A percentile compares a stretch with the other conserved stretches of the same genome.
Evolutionary conservation across 2,797 vertebrate genomes (phyloP).

Genomic region (Hephaestus fuliginosus): DNA sequence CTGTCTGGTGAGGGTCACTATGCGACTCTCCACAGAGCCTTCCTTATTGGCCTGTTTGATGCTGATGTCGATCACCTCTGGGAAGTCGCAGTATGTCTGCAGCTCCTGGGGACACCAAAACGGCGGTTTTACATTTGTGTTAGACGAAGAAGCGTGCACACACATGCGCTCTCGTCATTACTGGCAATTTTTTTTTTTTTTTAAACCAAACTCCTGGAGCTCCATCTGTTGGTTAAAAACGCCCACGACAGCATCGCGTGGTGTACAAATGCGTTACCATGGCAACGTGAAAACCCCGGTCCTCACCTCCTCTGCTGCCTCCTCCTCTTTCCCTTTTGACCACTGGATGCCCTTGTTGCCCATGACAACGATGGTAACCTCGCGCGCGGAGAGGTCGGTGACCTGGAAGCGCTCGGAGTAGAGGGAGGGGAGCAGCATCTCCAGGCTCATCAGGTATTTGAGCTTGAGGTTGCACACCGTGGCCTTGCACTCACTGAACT

Average conservation of each 20-base stretch:
- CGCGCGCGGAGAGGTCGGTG: conserved; percentile 85
- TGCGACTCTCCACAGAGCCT: conserved; percentile 91
- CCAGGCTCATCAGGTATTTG: conserved; percentile 97
- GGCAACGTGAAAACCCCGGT: background rate
- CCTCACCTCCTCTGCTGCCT: conserved; percentile 87
- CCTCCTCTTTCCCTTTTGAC: conserved; percentile 85
- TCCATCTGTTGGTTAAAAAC: conserved; percentile 48
- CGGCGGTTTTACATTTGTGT: background rate
- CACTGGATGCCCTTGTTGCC: conserved; percentile 95
- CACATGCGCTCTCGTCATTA: background rate
- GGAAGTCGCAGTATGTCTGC: conserved; percentile 95
- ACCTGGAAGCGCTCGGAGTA: conserved; percentile 94
- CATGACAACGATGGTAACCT: conserved; percentile 90
- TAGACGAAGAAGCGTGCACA: background rate
- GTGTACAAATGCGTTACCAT: background rate
- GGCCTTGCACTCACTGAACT: conserved; percentile 93
- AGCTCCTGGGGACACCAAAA: conserved; percentile 84
- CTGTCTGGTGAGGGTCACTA: conserved; percentile 95
- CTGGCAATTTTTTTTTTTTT: background rate
- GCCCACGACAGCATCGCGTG: background rate
- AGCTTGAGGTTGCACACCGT: conserved; percentile 93
- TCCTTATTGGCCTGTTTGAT: conserved; percentile 95
- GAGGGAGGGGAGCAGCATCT: conserved; percentile 92
- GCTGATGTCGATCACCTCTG: conserved; percentile 95
- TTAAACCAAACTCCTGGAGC: conserved; percentile 22